Evolutionary conservation across 2,888 invertebrate genomes (phyloP), one percentile per base, ranked within the genome.

Genomic region (Xanthorhoe designata): DNA sequence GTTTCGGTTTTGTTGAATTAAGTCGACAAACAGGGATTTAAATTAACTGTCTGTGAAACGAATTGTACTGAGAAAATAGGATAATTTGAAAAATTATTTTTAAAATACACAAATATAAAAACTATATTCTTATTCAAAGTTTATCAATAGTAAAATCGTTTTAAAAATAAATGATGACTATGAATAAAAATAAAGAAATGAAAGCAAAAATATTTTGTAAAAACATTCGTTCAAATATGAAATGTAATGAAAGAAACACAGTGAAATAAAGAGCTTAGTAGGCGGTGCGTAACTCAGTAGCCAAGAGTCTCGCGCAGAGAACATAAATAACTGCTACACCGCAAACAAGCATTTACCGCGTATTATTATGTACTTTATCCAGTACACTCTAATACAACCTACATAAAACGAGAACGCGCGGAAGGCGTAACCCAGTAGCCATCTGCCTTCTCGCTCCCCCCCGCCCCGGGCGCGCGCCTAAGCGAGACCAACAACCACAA

Each of bases 341-440:
- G 85, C 89, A 87, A 87, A 89, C 90, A 84, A 78, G 80, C 86
- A 88, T 92, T 91, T 89, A 92, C 90, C 86, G 86, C 89, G 87
- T 63, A 84, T 88, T 72, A 86, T 89, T 88, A 90, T 89, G 90
- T 91, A 91, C 88, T 74, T 78, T 63, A 59, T 55, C 50, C 87
- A 81, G 85, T 91, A 88, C 89, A 84, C 89, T 89, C 91, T 91
- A 92, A 92, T 88, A 86, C 90, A 89, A 88, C 91, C 91, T 91
- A 92, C 91, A 90, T 92, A 91, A 91, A 88, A 92, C 86, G 88
- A 89, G 90, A 89, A 85, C 88, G 91, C 85, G 87, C 89, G 91
- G 91, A 91, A 93, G 93, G 94, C 92, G 94, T 94, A 93, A 93
- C 92, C 83, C 93, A 83, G 94, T 91, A 86, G 94, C 92, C 83